Conservation (phyloP, 2,797 vertebrate species). For the Cyprinodon diabolis region DNA sequence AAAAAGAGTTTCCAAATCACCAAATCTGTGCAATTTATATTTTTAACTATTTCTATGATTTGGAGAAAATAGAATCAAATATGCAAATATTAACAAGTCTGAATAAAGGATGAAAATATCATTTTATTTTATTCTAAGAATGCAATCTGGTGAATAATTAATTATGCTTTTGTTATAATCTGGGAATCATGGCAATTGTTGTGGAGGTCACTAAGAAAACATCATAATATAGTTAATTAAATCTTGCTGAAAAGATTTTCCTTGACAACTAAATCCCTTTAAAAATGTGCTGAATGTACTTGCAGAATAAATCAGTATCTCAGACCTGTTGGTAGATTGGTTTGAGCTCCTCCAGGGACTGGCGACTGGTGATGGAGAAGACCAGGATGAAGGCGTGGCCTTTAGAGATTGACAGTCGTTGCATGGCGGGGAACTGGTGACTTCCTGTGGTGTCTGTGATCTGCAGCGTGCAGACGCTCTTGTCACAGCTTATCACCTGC, state of each 20-base stretch:
- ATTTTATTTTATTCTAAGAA: too few species aligned
- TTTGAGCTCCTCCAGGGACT: constrained; percentile 94
- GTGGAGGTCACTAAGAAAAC: too few species aligned
- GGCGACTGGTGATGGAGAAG: constrained; percentile 93
- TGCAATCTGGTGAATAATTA: not conserved
- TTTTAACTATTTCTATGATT: too few species aligned
- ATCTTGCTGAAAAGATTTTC: not conserved
- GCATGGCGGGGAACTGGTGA: constrained; percentile 98
- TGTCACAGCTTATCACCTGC: constrained; percentile 97
- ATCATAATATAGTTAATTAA: not conserved
- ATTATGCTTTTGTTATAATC: not conserved
- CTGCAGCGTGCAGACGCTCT: constrained; percentile 95
- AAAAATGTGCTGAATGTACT: not conserved
- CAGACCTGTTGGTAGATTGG: constrained; percentile 90
- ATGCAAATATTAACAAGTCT: too few species aligned
- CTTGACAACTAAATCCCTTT: not conserved
- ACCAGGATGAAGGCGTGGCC: constrained; percentile 96
- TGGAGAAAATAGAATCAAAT: too few species aligned
- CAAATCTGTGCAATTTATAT: too few species aligned
- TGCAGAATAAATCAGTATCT: not conserved
- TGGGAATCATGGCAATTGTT: not conserved
- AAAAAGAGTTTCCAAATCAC: too few species aligned
- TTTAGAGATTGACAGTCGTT: constrained; percentile 96
- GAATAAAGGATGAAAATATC: too few species aligned
- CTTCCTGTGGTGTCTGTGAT: constrained; percentile 97